Base-by-base conservation (phyloP, 2,113 vertebrate species). In the Xenopus laevis region DNA sequence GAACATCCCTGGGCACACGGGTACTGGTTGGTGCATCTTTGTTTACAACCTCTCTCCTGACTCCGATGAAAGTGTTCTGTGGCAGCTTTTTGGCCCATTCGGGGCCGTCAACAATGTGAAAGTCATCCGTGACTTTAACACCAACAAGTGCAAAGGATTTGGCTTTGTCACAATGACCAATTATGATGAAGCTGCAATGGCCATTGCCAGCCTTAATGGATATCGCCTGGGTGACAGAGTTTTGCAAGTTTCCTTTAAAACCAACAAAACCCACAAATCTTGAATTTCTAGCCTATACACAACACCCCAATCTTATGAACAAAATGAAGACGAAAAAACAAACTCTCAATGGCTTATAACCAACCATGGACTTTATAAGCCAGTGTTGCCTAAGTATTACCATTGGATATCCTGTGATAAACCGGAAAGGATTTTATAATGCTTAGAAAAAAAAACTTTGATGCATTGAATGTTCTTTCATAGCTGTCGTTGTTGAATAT, bases 321-420 rank as follows among this genome's bases (percentile, higher is more conserved):
- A 88, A 82, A 85, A 83, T 71, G 85, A 89, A 92, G 91, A 88
- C 84, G 92, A 88, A 89, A 86, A 88, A 89, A 92, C 90, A 94
- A 95, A 98, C 96, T 96, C 92, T 93, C 93, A 91, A 93, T 96
- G 97, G 97, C 97, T 99, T 99, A 99, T 98, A 97, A 94, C 95
- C 95, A 98, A 97, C 95, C 94, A 97, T 95, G 97, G 97, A 97
- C 97, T 97, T 97, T 96, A 97, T 98, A 98, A 99, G 97, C 97
- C 97, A 96, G 93, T 93, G 96, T 97, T 98, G 96, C 96, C 96
- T 99, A 96, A 98, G 96, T 99, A 98, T 98, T 98, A 98, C 96
- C 92, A 96, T 93, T 92, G 91, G 89, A 91, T 91, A 92, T 91
- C 91, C 92, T 94, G 91, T 91, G 84, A 92, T 93, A 93, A 95